Evolutionary conservation across 1,140 invertebrate genomes (phyloP).

Genomic region (Drosophila baimaii): DNA sequence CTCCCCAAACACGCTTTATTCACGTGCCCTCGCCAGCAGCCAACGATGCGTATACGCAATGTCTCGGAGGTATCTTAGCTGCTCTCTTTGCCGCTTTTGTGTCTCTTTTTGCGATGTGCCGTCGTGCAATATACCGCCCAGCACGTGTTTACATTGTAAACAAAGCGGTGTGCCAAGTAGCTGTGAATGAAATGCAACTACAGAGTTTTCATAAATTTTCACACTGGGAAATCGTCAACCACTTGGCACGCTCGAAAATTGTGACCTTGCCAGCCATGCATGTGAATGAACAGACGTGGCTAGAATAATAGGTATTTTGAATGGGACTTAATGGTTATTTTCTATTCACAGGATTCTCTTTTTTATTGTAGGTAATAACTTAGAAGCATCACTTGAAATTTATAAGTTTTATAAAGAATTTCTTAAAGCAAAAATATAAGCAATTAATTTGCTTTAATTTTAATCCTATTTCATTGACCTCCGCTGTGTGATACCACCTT

Average conservation of each 20-base stretch:
- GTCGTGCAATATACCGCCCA: slow-evolving; percentile 13
- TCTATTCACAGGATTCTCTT: too few relatives aligned
- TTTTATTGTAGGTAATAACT: too few relatives aligned
- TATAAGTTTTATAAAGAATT: too few relatives aligned
- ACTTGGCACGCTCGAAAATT: slow-evolving; percentile 50
- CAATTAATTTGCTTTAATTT: not conserved
- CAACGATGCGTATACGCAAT: slow-evolving; percentile 67
- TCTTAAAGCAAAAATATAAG: too few relatives aligned
- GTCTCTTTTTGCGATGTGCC: not conserved
- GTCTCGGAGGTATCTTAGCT: not conserved
- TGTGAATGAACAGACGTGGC: slow-evolving; percentile 23
- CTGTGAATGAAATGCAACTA: slow-evolving; percentile 39
- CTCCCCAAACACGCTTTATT: slow-evolving; percentile 58
- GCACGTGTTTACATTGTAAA: slow-evolving; percentile 62
- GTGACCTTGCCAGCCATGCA: slow-evolving; percentile 48
- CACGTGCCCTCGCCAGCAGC: slow-evolving; percentile 55
- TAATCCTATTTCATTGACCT: not conserved
- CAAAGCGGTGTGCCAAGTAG: slow-evolving; percentile 27
- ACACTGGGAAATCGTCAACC: slow-evolving; percentile 40
- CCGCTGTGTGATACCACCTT: slow-evolving; percentile 19
- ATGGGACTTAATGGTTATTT: not conserved
- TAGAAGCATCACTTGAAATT: too few relatives aligned
- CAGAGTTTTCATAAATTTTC: slow-evolving; percentile 40
- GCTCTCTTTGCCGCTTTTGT: not conserved
- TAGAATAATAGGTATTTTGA: not conserved